These are phyloP conservation scores for Cephus cinctus DNA, from an alignment of 1,140 invertebrate species.

Conservation along the genomic window DNA sequence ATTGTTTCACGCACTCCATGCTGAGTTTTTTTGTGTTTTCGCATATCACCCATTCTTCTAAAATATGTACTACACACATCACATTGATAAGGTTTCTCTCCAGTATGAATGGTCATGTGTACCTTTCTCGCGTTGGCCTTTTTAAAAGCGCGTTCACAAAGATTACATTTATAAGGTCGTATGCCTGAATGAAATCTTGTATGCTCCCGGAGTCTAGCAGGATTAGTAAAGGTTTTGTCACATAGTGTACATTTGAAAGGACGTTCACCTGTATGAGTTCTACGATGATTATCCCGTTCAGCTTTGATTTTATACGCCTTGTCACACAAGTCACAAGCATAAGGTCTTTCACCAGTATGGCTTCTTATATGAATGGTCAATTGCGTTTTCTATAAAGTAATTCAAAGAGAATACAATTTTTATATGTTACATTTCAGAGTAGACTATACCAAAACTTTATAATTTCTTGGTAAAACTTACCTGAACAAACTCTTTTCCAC, in stretches of 20 bases:
- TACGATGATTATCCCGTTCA: conserved; percentile 37
- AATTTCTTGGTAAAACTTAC: too few species aligned
- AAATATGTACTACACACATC: conserved; percentile 19
- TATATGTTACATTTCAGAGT: neutral
- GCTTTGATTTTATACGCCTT: conserved; percentile 47
- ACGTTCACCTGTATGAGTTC: conserved; percentile 57
- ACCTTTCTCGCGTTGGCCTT: conserved; percentile 13
- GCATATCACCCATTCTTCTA: conserved; percentile 16
- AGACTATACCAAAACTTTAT: too few species aligned
- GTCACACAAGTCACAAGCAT: conserved; percentile 44
- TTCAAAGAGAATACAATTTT: neutral
- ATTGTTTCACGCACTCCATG: too few species aligned
- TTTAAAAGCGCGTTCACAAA: conserved; percentile 17
- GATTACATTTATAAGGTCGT: conserved; percentile 18
- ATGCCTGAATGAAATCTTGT: neutral
- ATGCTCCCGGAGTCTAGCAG: conserved; percentile 3
- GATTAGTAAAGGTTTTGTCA: conserved; percentile 49
- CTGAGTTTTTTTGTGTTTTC: conserved; percentile 13
- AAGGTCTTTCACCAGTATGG: conserved; percentile 15
- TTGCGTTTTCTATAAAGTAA: conserved; percentile 9
- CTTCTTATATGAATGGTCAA: conserved; percentile 11
- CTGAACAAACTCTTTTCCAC: conserved; percentile 1
- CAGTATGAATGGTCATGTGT: conserved; percentile 24
- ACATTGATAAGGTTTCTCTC: conserved; percentile 25
- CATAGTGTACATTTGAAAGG: conserved; percentile 57